These are phyloP conservation scores for Radopholus similis DNA, from an alignment of 1,140 invertebrate genomes.

Conservation along the genomic window DNA sequence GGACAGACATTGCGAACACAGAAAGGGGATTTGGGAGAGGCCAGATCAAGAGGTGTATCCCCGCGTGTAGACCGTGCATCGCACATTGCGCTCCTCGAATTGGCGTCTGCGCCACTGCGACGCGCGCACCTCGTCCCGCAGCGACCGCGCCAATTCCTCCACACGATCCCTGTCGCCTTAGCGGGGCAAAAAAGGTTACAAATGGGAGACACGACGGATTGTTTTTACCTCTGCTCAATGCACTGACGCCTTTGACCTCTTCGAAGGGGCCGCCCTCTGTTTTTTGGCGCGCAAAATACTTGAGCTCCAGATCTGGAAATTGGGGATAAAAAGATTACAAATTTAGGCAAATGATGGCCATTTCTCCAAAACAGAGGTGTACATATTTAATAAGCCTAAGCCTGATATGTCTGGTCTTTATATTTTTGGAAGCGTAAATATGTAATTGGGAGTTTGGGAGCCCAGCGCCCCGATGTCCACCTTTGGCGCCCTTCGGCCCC, in stretches of 20 bases:
- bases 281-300: constrained; percentile 1
- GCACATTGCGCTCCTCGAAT: constrained; percentile 11
- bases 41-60: not conserved
- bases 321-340: no score
- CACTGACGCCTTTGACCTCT: not conserved
- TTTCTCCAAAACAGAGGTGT: not conserved
- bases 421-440: no score
- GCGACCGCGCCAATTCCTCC: not conserved
- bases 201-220: not conserved
- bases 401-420: no score
- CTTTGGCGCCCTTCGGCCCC: constrained; percentile 4
- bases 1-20: not conserved
- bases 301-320: not conserved
- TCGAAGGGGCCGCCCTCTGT: not conserved
- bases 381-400: not conserved
- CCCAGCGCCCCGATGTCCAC: no score
- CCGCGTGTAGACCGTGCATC: constrained; percentile 15
- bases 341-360: no score
- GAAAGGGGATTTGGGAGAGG: not conserved
- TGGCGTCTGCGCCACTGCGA: constrained; percentile 1
- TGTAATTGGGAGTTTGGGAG: no score
- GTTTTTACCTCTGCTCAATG: not conserved
- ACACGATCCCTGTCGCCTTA: not conserved
- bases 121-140: not conserved
- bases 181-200: no score